A percentile compares a stretch with the other conserved stretches of the same genome.
These are phyloP conservation scores for Micropterix aruncella DNA, from an alignment of 2,888 invertebrate genomes.

Conservation along the genomic window DNA sequence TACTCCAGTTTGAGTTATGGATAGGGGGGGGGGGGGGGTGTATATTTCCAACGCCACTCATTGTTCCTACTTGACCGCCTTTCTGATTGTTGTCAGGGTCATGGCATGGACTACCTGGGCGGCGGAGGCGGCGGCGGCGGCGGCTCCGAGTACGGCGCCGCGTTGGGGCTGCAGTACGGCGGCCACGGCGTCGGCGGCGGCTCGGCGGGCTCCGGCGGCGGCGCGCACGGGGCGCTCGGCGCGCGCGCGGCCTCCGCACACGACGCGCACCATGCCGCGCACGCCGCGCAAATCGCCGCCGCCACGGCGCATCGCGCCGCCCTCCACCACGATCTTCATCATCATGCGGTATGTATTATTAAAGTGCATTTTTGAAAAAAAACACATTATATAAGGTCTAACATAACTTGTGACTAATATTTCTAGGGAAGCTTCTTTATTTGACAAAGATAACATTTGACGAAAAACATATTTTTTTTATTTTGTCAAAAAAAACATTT, in stretches of 20 bases:
- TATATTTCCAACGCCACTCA: too few relatives aligned
- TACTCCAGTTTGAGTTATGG: too few relatives aligned
- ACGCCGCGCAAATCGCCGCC: conserved; percentile 27
- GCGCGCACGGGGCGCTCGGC: conserved; percentile 26
- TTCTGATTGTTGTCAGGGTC: conserved; percentile 32
- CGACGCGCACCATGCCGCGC: conserved; percentile 28
- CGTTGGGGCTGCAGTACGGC: conserved; percentile 35
- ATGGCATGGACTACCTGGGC: conserved; percentile 37
- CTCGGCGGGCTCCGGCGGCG: conserved; percentile 14
- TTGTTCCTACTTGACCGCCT: too few relatives aligned
- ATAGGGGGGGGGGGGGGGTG: too few relatives aligned
- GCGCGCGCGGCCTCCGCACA: conserved; percentile 24
- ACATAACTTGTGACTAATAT: too few relatives aligned
- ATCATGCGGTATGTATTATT: conserved; percentile 11
- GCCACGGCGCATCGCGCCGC: conserved; percentile 34
- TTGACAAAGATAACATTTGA: too few relatives aligned
- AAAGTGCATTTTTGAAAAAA: too few relatives aligned
- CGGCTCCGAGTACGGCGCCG: conserved; percentile 26
- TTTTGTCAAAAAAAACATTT: too few relatives aligned
- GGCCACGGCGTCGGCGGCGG: conserved; percentile 29
- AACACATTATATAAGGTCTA: too few relatives aligned
- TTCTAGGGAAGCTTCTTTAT: too few relatives aligned
- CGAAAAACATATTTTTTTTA: too few relatives aligned
- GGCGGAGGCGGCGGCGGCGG: conserved; percentile 21
- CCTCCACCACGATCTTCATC: conserved; percentile 20